Conservation (phyloP, 2,888 invertebrate species). For the Rhorus exstirpatorius region DNA sequence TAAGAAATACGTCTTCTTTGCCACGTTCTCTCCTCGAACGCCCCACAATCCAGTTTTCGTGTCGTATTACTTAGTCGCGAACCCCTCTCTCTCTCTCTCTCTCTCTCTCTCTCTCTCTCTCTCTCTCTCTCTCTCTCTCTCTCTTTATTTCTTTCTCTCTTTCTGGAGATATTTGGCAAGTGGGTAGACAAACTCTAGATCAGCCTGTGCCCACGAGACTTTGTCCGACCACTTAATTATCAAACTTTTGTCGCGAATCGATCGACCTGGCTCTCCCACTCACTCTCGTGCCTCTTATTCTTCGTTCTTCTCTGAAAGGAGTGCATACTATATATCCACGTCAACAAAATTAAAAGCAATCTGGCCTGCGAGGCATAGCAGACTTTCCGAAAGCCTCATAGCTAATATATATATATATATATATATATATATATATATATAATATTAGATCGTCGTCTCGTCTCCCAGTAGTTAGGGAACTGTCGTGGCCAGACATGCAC, state of each 20-base stretch:
- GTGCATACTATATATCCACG: slow-evolving; percentile 34
- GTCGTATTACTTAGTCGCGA: slow-evolving; percentile 78
- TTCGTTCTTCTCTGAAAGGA: slow-evolving; percentile 41
- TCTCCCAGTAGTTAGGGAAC: slow-evolving; percentile 44
- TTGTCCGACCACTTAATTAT: slow-evolving; percentile 79
- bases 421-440: too few species aligned
- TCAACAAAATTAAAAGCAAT: slow-evolving; percentile 53
- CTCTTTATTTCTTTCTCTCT: slow-evolving; percentile 49
- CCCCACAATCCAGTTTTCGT: slow-evolving; percentile 77
- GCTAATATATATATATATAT: slow-evolving; percentile 35
- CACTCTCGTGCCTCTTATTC: slow-evolving; percentile 21
- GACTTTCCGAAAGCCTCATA: slow-evolving; percentile 17
- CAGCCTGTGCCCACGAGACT: slow-evolving; percentile 60
- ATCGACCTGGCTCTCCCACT: slow-evolving; percentile 64
- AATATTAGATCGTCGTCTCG: slow-evolving; percentile 29
- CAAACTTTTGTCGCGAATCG: slow-evolving; percentile 78
- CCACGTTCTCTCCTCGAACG: slow-evolving; percentile 60
- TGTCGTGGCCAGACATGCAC: slow-evolving; percentile 52
- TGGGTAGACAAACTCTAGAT: slow-evolving; percentile 35
- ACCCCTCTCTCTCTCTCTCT: slow-evolving; percentile 69
- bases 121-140: slow-evolving; percentile 35
- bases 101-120: slow-evolving; percentile 29
- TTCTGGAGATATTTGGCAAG: slow-evolving; percentile 40
- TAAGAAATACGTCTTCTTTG: slow-evolving; percentile 37
- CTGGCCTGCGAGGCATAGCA: slow-evolving; percentile 16